These are phyloP conservation scores for Pteria penguin DNA, from an alignment of 2,888 invertebrate genomes.

Conservation along the genomic window DNA sequence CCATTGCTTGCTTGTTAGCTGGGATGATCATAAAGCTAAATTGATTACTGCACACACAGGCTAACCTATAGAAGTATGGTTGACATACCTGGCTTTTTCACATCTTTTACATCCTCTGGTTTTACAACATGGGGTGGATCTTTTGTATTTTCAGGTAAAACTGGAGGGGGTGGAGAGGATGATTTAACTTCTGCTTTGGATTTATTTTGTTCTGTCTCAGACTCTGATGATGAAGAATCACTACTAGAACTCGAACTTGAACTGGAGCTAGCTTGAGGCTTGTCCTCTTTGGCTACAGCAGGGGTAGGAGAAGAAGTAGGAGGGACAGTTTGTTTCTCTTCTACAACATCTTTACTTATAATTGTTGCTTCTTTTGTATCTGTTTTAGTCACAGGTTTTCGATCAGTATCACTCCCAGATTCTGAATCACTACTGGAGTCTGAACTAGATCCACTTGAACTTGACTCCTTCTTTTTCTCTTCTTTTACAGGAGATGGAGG, in stretches of 20 bases:
- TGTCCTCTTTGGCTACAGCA: no score
- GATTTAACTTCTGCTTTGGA: background rate
- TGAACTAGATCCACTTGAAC: slow-evolving; percentile 23
- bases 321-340: no score
- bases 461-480: slow-evolving; percentile 2
- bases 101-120: background rate
- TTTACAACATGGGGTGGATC: background rate
- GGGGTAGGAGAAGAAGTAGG: no score
- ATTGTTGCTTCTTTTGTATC: no score
- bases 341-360: no score
- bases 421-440: slow-evolving; percentile 15
- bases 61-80: no score
- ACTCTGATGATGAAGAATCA: background rate
- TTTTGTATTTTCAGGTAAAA: no score
- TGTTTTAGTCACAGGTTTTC: background rate
- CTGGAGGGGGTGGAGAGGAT: background rate
- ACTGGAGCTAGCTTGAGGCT: background rate
- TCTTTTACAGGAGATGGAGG: background rate
- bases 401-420: slow-evolving; percentile 21
- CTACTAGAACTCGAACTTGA: background rate
- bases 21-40: no score
- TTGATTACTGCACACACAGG: no score
- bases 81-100: background rate
- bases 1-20: no score
- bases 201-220: background rate